phyloP scores from a whole-genome alignment of 2,888 invertebrate species.

The Meta bourneti region DNA sequence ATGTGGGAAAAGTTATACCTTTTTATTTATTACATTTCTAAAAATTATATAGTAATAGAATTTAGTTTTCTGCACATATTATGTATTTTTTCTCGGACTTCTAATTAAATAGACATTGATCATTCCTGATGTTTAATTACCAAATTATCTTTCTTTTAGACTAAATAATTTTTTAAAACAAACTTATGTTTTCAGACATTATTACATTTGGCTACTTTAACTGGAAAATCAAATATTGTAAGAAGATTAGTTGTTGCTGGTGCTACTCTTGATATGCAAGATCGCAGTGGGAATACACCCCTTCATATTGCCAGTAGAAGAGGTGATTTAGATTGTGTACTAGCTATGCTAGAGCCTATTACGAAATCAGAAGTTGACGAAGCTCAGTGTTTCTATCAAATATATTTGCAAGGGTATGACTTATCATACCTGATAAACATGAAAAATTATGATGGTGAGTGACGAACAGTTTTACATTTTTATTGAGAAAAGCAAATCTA shows the following conservation, averaged over 20 bases:
- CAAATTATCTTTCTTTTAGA: too few relatives aligned
- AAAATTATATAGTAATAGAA: too few relatives aligned
- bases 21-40: too few relatives aligned
- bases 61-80: too few relatives aligned
- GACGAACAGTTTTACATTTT: background rate
- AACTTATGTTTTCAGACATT: slow-evolving; percentile 84
- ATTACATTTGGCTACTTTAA: slow-evolving; percentile 92
- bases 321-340: slow-evolving; percentile 87
- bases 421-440: slow-evolving; percentile 86
- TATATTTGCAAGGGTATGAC: slow-evolving; percentile 82
- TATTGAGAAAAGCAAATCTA: background rate
- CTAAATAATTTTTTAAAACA: too few relatives aligned
- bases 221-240: slow-evolving; percentile 87
- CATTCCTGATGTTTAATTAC: too few relatives aligned
- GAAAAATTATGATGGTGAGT: slow-evolving; percentile 90
- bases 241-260: slow-evolving; percentile 90
- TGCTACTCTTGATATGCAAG: slow-evolving; percentile 85
- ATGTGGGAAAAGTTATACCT: too few relatives aligned
- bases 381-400: slow-evolving; percentile 81
- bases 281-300: slow-evolving; percentile 90
- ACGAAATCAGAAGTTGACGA: slow-evolving; percentile 78
- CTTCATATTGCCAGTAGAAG: slow-evolving; percentile 90
- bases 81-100: too few relatives aligned
- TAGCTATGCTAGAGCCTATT: slow-evolving; percentile 85
- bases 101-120: too few relatives aligned